Conservation (phyloP, 2,797 vertebrate genomes). For the Protosalanx chinensis region DNA sequence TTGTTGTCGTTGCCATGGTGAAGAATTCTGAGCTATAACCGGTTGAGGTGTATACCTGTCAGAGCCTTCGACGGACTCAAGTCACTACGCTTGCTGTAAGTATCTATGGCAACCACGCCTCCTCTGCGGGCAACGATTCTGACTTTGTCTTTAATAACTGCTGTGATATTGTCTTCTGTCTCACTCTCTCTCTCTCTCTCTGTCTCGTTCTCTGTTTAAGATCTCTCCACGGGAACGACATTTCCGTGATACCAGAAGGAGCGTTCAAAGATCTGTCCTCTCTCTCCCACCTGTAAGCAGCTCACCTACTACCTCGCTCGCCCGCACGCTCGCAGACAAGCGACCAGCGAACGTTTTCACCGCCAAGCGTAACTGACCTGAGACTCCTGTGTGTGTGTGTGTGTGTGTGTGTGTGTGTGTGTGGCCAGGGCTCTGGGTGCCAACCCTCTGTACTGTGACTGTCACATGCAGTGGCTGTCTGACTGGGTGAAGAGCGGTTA, state of each 20-base stretch:
- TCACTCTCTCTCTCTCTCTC: conserved; percentile 15
- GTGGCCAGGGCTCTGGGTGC: conserved; percentile 88
- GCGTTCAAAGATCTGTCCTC: conserved; percentile 92
- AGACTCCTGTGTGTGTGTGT: not conserved
- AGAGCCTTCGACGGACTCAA: conserved; percentile 91
- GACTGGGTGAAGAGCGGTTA: conserved; percentile 99
- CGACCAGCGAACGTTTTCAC: not conserved
- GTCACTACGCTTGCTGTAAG: conserved; percentile 92
- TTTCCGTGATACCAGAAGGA: conserved; percentile 93
- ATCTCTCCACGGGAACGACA: conserved; percentile 96
- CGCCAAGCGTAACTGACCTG: not conserved
- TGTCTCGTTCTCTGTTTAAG: conserved; percentile 56
- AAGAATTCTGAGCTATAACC: conserved; percentile 98
- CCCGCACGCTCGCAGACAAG: conserved; percentile 3
- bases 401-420: conserved; percentile 1
- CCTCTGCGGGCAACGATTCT: not conserved
- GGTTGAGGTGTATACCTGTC: conserved; percentile 89
- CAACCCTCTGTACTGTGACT: conserved; percentile 96
- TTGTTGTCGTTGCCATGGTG: conserved; percentile 1
- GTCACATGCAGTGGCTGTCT: conserved; percentile 97
- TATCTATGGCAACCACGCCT: conserved; percentile 33
- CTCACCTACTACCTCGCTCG: conserved; percentile 20
- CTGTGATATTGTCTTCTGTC: not conserved
- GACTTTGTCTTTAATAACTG: not conserved
- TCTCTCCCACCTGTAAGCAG: conserved; percentile 93